These are phyloP conservation scores for Hemicordylus capensis DNA, from an alignment of 2,113 vertebrate genomes.

Conservation along the genomic window DNA sequence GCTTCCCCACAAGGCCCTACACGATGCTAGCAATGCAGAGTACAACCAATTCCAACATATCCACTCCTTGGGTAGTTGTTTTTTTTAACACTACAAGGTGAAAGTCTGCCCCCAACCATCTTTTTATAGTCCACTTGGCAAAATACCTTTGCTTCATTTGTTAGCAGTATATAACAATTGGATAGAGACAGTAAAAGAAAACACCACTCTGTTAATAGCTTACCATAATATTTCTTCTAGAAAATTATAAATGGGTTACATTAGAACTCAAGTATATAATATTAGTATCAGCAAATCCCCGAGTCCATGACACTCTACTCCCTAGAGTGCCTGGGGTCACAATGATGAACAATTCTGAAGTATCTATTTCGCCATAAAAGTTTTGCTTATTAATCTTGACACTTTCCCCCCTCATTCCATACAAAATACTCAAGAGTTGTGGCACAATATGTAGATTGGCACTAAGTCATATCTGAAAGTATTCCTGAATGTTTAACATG, in stretches of 20 bases:
- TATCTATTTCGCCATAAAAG: neutral
- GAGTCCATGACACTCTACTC: neutral
- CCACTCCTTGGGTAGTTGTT: neutral
- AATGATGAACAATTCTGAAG: fast-evolving
- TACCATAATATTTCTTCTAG: neutral
- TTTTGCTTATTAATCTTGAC: neutral
- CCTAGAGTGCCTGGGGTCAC: neutral
- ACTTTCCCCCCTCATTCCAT: neutral
- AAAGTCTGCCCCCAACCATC: neutral
- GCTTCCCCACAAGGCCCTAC: neutral
- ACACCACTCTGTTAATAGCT: neutral
- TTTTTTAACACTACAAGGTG: neutral
- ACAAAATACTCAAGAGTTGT: neutral
- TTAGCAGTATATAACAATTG: neutral
- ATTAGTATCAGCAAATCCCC: neutral
- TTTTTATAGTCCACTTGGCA: neutral
- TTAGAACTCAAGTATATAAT: fast-evolving
- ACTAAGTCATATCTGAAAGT: neutral
- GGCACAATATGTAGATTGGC: neutral
- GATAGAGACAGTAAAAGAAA: neutral
- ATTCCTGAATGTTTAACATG: neutral
- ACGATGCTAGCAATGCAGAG: neutral
- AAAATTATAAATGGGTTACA: neutral
- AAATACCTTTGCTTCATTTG: neutral
- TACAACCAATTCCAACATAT: neutral